A percentile compares a stretch with the other conserved stretches of the same genome.
phyloP scores from a whole-genome alignment of 2,797 vertebrate species.

The Falco peregrinus region DNA sequence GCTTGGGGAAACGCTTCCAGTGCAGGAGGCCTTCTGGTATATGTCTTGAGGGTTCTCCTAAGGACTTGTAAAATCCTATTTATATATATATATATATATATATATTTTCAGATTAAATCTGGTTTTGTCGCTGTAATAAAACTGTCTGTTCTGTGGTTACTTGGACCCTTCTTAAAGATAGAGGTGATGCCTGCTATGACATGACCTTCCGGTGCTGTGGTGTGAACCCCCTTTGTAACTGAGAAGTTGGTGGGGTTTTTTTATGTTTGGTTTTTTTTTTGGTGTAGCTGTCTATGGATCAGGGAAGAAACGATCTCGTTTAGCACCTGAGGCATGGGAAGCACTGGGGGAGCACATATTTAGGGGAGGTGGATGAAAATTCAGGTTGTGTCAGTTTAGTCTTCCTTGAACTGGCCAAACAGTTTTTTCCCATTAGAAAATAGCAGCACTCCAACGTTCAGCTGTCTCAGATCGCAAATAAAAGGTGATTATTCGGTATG shows the following conservation, averaged over 20 bases:
- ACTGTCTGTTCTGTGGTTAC: neutral
- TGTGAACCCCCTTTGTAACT: neutral
- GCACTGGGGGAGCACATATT: neutral
- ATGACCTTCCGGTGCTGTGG: fast-evolving
- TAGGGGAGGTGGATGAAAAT: neutral
- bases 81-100: neutral
- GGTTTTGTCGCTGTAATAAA: neutral
- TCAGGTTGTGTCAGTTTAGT: neutral
- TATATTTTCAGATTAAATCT: neutral
- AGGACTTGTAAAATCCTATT: neutral
- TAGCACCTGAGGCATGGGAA: neutral
- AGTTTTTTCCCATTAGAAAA: neutral
- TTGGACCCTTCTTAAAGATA: neutral
- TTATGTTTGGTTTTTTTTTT: neutral
- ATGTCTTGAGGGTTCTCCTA: neutral
- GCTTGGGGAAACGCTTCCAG: neutral
- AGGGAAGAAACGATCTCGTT: neutral
- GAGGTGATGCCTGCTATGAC: neutral
- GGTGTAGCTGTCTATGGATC: neutral
- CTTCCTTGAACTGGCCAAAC: slow-evolving; percentile 32
- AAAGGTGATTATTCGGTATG: neutral
- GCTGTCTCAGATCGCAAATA: neutral
- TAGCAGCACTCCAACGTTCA: neutral
- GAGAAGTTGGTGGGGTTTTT: neutral
- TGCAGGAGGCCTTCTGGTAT: neutral